phyloP scores from a whole-genome alignment of 2,888 invertebrate species.

The Drosophila lacicola region DNA sequence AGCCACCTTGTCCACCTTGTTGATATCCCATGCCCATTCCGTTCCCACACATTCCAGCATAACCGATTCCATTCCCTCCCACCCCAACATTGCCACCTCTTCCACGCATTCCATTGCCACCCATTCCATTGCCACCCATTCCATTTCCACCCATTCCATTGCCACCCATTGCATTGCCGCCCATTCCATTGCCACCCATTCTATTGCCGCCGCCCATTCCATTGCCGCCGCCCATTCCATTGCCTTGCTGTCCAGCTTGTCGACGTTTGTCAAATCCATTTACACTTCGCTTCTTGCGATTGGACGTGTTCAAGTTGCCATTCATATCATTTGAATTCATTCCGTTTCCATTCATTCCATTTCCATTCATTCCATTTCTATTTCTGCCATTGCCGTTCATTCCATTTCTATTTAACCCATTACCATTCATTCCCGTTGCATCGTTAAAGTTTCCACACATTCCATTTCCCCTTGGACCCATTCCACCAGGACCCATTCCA shows the following conservation, averaged over 20 bases:
- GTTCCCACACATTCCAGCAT: background rate
- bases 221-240: constrained; percentile 22
- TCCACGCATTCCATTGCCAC: background rate
- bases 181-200: constrained; percentile 20
- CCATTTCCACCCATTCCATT: constrained; percentile 24
- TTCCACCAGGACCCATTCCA: constrained; percentile 13
- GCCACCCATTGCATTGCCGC: background rate
- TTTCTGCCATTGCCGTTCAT: constrained; percentile 1
- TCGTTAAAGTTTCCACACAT: constrained; percentile 8
- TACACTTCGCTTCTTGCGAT: constrained; percentile 23
- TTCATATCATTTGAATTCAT: constrained; percentile 25
- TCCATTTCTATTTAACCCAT: constrained; percentile 13
- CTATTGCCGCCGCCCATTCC: constrained; percentile 20
- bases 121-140: constrained; percentile 16
- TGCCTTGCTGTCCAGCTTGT: constrained; percentile 28
- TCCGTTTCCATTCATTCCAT: constrained; percentile 20
- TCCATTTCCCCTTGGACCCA: constrained; percentile 20
- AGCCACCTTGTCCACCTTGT: background rate
- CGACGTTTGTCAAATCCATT: constrained; percentile 6
- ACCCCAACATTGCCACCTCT: constrained; percentile 1
- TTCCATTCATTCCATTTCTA: constrained; percentile 13
- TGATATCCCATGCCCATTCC: constrained; percentile 16
- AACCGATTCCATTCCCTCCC: constrained; percentile 14
- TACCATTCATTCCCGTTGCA: constrained; percentile 1
- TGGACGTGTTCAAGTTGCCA: background rate